These are phyloP conservation scores for Cherax destructor DNA, from an alignment of 1,140 invertebrate species.

Conservation along the genomic window DNA sequence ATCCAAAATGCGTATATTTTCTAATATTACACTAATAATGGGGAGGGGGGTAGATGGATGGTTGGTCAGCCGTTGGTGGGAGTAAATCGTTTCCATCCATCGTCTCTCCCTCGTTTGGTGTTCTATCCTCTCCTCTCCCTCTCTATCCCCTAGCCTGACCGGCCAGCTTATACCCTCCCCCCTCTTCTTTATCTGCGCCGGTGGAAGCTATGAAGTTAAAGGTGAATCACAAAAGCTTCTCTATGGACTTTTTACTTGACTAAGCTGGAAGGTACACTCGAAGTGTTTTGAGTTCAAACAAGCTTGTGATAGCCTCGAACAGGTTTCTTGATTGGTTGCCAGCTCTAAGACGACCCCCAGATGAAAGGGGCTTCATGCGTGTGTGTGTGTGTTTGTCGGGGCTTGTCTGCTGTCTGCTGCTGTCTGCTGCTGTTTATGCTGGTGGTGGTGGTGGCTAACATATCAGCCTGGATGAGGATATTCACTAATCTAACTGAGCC, in stretches of 20 bases:
- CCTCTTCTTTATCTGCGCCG: conserved; percentile 17
- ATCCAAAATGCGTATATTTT: too few species aligned
- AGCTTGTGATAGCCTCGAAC: conserved; percentile 39
- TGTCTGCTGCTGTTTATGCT: too few species aligned
- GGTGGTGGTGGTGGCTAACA: too few species aligned
- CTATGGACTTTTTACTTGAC: conserved; percentile 55
- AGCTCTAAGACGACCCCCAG: not conserved
- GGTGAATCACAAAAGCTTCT: conserved; percentile 47
- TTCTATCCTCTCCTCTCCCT: not conserved
- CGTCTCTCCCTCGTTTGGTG: too few species aligned
- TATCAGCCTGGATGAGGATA: too few species aligned
- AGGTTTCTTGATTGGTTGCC: conserved; percentile 40
- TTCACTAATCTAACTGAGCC: too few species aligned
- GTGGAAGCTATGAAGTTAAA: conserved; percentile 55
- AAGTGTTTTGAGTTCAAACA: conserved; percentile 51
- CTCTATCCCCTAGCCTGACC: not conserved
- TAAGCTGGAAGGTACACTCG: conserved; percentile 59
- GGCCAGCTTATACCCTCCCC: too few species aligned
- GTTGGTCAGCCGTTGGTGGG: not conserved
- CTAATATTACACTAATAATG: too few species aligned
- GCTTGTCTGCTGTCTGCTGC: too few species aligned
- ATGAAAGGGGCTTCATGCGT: not conserved
- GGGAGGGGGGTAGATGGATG: not conserved
- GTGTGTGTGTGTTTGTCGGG: not conserved
- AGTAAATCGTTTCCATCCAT: too few species aligned